phyloP scores from a whole-genome alignment of 2,888 invertebrate species.

The Eupithecia subfuscata region DNA sequence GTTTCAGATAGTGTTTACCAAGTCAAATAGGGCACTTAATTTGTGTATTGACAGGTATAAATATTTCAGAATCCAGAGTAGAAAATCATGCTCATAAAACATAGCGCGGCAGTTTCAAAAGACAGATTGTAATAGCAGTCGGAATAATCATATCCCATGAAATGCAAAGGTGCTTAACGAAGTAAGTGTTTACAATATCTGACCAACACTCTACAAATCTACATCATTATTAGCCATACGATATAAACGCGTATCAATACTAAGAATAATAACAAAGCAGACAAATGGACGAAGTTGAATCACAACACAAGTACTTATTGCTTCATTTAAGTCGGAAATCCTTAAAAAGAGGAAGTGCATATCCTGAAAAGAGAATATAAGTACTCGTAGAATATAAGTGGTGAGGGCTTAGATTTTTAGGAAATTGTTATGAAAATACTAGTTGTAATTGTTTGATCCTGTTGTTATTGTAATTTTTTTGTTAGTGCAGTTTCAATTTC shows the following conservation, averaged over 20 bases:
- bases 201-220: not conserved
- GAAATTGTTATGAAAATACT: too few species aligned
- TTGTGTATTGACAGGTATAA: conserved; percentile 44
- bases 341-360: not conserved
- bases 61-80: conserved; percentile 39
- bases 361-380: not conserved
- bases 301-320: not conserved
- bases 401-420: too few species aligned
- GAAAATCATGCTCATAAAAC: conserved; percentile 40
- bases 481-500: too few species aligned
- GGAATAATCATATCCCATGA: conserved; percentile 22
- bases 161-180: conserved; percentile 7
- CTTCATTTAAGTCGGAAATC: not conserved
- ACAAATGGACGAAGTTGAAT: not conserved
- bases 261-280: not conserved
- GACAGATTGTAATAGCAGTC: conserved; percentile 36
- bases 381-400: not conserved
- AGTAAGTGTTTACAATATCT: not conserved
- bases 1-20: conserved; percentile 45
- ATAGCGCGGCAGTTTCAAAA: conserved; percentile 35
- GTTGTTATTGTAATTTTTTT: too few species aligned
- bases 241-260: not conserved
- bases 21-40: conserved; percentile 47
- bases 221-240: too few species aligned
- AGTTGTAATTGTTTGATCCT: too few species aligned